Evolutionary conservation across 2,797 vertebrate genomes (phyloP).

Genomic region (Pelodytes ibericus): DNA sequence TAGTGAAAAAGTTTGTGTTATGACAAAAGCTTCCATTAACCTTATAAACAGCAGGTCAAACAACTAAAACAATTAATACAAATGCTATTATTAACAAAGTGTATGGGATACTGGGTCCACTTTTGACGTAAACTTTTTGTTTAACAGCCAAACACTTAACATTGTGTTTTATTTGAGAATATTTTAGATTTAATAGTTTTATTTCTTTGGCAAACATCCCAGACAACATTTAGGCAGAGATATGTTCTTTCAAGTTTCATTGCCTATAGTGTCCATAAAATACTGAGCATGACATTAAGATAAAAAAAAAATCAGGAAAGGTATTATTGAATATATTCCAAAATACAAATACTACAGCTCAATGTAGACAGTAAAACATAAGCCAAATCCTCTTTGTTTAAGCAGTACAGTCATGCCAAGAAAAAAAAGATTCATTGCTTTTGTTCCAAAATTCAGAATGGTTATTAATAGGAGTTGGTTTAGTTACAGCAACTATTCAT

Average conservation of each 20-base stretch:
- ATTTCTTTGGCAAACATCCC: conserved; percentile 43
- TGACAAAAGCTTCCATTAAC: conserved; percentile 34
- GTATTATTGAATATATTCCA: not conserved
- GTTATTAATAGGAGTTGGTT: not conserved
- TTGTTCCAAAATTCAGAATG: not conserved
- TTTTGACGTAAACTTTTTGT: not conserved
- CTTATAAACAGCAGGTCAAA: conserved; percentile 30
- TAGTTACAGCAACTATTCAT: not conserved
- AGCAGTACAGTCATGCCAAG: not conserved
- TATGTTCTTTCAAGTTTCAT: conserved; percentile 43
- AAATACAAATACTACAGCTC: not conserved
- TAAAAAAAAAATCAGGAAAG: conserved; percentile 22
- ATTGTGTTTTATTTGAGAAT: conserved; percentile 42
- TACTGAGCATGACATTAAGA: conserved; percentile 22
- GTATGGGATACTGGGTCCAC: not conserved
- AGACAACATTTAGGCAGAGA: conserved; percentile 44
- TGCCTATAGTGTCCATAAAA: conserved; percentile 46
- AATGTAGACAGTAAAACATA: not conserved
- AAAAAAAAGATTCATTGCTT: conserved; percentile 13
- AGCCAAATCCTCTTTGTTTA: no score
- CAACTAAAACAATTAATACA: conserved; percentile 26
- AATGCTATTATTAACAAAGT: conserved; percentile 13
- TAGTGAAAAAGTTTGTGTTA: conserved; percentile 9
- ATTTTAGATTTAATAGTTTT: conserved; percentile 43
- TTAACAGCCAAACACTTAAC: conserved; percentile 37